Evolutionary conservation across 1,140 invertebrate genomes (phyloP), one percentile per base, ranked within the genome.

Genomic region (Andrena cerasifolii): DNA sequence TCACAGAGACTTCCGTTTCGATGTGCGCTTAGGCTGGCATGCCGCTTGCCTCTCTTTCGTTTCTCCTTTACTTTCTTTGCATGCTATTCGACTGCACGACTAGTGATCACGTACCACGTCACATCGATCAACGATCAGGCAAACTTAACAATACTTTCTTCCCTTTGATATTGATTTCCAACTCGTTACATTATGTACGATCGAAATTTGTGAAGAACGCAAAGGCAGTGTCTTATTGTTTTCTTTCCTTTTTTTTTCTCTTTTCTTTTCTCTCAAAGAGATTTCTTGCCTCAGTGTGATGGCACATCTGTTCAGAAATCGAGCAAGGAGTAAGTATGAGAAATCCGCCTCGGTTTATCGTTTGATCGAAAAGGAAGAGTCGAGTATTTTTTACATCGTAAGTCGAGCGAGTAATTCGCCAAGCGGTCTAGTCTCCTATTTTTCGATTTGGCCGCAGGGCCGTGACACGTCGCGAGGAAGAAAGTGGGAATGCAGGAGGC

Each of bases 101-200:
- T 61, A 18, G 18, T 71, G 26, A 14, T 8, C 53, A 36, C 21
- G 61, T 66, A 66, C 26, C n/a, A 73, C 59, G 61, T 74, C 61
- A 66, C 61, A 66, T 75, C 49, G 72, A 67, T 54, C 72, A 54
- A 74, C 33, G 71, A 54, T 65, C 71, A 54, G 49, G 33, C 71
- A 54, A 66, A 66, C 5, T 49, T 43, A n/a, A n/a, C 40, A 26
- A 53, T 43, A 54, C 21, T 26, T 43, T 53, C 24, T 75, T 75
- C 14, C 24, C 14, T 67, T 8, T 67, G 21, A 0, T 28, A 28
- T 54, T 54, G 18, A 1, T 1, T 31, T 14, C 7, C 3, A 5
- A n/a, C n/a, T n/a, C n/a, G n/a, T 28, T 65, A 31, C 7, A 7
- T 51, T 40, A 2, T 12, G 21, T 26, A 43, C 26, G 8, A 26